These are phyloP conservation scores for Saxidomus purpurata DNA, from an alignment of 1,140 invertebrate genomes.

Conservation along the genomic window DNA sequence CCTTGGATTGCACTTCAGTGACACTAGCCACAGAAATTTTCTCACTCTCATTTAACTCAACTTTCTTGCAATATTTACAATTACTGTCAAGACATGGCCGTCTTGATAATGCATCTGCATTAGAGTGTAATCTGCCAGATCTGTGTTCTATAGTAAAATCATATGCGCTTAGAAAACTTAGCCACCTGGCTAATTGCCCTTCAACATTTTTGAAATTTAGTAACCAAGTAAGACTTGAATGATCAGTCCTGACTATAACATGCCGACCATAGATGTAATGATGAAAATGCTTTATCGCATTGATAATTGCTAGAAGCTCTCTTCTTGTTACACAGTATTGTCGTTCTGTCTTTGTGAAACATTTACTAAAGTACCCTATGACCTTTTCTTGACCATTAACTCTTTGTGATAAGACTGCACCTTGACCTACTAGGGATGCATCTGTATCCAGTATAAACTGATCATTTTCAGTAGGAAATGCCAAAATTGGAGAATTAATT, in stretches of 20 bases:
- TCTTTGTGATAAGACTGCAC: slow-evolving; percentile 76
- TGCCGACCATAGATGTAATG: slow-evolving; percentile 71
- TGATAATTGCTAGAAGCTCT: slow-evolving; percentile 70
- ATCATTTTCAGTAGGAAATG: slow-evolving; percentile 14
- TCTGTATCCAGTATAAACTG: slow-evolving; percentile 75
- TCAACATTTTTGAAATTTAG: slow-evolving; percentile 9
- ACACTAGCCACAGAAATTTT: background rate
- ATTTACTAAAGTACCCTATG: slow-evolving; percentile 70
- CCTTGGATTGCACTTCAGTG: too few species aligned
- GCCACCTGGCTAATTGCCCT: background rate
- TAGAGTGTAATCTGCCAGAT: background rate
- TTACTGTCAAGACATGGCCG: background rate
- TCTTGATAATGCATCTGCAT: background rate
- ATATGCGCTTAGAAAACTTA: slow-evolving; percentile 21
- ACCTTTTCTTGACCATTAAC: slow-evolving; percentile 68
- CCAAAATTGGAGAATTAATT: slow-evolving; percentile 60
- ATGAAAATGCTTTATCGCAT: slow-evolving; percentile 60
- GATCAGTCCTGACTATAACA: slow-evolving; percentile 73
- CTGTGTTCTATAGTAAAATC: background rate
- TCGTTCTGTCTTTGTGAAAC: slow-evolving; percentile 82
- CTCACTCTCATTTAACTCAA: background rate
- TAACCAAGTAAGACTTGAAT: background rate
- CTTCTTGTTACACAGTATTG: slow-evolving; percentile 85
- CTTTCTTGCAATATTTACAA: background rate
- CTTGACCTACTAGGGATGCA: slow-evolving; percentile 72